These are phyloP conservation scores for Spea bombifrons DNA, from an alignment of 2,113 vertebrate genomes.

Conservation along the genomic window DNA sequence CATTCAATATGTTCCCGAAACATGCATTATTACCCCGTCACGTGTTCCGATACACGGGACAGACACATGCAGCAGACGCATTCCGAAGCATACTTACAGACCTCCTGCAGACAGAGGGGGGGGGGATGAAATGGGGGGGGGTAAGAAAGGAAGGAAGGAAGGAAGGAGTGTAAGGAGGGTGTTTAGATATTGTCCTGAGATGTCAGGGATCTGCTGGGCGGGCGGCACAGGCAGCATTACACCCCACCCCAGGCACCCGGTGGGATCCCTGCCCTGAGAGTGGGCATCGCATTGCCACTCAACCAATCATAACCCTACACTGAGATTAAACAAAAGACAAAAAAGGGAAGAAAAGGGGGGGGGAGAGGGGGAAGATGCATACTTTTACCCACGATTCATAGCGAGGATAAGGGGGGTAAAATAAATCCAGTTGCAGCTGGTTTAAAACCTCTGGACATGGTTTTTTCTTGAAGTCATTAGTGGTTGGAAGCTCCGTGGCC, in stretches of 20 bases:
- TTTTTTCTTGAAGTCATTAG: conserved; percentile 59
- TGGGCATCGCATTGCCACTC: conserved; percentile 69
- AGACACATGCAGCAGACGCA: not conserved
- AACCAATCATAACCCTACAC: conserved; percentile 69
- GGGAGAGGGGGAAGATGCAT: conserved; percentile 61
- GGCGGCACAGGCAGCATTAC: conserved; percentile 49
- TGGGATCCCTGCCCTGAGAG: conserved; percentile 57
- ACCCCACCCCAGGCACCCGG: conserved; percentile 58
- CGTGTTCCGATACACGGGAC: not conserved
- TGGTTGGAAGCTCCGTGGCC: conserved; percentile 38
- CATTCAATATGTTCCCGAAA: not conserved
- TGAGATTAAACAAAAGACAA: conserved; percentile 79
- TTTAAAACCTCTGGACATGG: conserved; percentile 76
- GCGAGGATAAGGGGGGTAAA: conserved; percentile 58
- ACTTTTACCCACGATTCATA: conserved; percentile 75
- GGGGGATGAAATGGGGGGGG: not conserved
- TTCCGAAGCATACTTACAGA: conserved; percentile 37
- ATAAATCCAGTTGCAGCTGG: conserved; percentile 74
- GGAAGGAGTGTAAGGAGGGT: conserved; percentile 2
- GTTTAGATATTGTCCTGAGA: conserved; percentile 2
- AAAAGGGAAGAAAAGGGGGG: not conserved
- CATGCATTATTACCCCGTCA: not conserved
- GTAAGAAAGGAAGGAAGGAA: not conserved
- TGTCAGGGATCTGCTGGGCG: conserved; percentile 44
- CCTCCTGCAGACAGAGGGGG: conserved; percentile 4